phyloP scores from a whole-genome alignment of 2,113 vertebrate genomes.

The Otocyon megalotis region DNA sequence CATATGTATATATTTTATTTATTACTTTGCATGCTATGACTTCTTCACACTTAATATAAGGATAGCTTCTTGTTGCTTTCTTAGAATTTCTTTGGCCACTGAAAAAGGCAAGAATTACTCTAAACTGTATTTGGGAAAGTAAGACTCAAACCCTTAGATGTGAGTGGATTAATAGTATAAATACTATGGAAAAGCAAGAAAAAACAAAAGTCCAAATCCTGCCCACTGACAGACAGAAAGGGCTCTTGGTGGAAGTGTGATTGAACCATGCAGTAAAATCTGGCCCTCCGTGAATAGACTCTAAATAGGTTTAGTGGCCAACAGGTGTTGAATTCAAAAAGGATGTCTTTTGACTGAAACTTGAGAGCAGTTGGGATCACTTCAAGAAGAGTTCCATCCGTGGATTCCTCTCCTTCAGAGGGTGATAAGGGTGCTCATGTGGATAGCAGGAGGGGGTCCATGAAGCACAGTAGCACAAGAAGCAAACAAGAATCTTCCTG shows the following conservation, averaged over 20 bases:
- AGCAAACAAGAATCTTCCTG: neutral
- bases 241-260: neutral
- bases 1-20: neutral
- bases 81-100: neutral
- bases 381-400: neutral
- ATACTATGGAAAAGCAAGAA: neutral
- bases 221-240: neutral
- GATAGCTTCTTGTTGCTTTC: neutral
- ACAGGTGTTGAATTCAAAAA: conserved; percentile 43
- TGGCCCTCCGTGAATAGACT: neutral
- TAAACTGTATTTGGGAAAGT: neutral
- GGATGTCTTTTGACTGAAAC: neutral
- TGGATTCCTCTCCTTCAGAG: neutral
- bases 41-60: neutral
- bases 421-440: rapidly evolving
- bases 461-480: neutral
- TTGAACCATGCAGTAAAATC: neutral
- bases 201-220: neutral
- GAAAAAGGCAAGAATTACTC: conserved; percentile 12
- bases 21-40: neutral
- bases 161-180: neutral
- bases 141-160: neutral
- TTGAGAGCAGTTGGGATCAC: conserved; percentile 3
- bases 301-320: conserved; percentile 44
- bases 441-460: neutral